Percentiles rank a stretch among this genome's conserved stretches.
These are phyloP conservation scores for Heliornis fulica DNA, from an alignment of 2,113 vertebrate species.

Conservation along the genomic window DNA sequence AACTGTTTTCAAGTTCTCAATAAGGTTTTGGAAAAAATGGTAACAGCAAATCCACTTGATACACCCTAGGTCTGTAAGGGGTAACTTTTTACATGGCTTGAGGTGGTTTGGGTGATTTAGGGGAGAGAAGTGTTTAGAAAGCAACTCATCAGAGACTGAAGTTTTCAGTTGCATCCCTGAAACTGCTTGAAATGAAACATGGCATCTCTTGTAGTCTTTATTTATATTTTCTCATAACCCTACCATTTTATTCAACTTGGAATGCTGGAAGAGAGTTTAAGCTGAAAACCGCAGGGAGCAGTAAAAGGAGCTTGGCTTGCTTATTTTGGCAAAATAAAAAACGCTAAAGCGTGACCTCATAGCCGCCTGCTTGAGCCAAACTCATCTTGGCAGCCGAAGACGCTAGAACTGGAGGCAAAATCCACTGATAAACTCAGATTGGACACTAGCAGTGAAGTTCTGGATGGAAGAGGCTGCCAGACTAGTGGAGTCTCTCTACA, in stretches of 20 bases:
- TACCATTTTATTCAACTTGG: not conserved
- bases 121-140: not conserved
- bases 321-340: not conserved
- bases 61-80: too few species aligned
- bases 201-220: not conserved
- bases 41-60: not conserved
- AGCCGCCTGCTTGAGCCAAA: not conserved
- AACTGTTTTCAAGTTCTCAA: not conserved
- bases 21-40: not conserved
- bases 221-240: not conserved
- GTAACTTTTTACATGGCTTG: not conserved
- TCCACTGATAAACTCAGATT: not conserved
- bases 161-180: not conserved
- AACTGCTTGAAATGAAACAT: not conserved
- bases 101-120: not conserved
- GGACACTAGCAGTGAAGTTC: not conserved
- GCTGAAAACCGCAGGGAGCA: not conserved
- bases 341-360: not conserved
- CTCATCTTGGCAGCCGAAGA: not conserved
- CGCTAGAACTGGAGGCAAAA: not conserved
- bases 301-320: not conserved
- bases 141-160: not conserved
- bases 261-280: not conserved
- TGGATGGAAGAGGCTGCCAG: not conserved
- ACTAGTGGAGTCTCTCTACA: not conserved